Base-by-base conservation (phyloP, 1,140 invertebrate species). In the Drosophila persimilis region DNA sequence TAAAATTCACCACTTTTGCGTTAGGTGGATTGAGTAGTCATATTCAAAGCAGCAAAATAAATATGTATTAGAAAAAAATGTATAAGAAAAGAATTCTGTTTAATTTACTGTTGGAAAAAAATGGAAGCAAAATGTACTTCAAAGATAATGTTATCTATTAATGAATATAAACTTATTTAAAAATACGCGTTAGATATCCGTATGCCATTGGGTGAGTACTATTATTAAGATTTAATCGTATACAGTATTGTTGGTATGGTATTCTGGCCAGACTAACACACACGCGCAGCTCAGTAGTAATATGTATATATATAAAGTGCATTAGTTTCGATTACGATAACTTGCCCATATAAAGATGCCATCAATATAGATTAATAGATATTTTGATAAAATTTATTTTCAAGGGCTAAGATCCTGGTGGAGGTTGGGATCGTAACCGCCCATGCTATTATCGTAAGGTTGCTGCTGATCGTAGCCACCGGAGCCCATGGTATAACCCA, bases 401-500 rank as follows among this genome's bases (percentile, higher is more conserved):
- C 91, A 92, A 78, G 94, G 94, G 84, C 93, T 94, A 71, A 95
- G 92, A 89, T 94, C 96, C 94, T 97, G 96, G 92, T 96, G 95
- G 93, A 97, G 95, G 91, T 93, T 94, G 55, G 96, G 96, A 92
- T 98, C 96, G 91, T 97, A 97, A 66, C 95, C 95, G 69, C 95
- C 95, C 94, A 97, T 96, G 86, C 95, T 95, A 75, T 95, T 95
- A 90, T 97, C 96, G 92, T 96, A 96, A 66, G 95, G 95, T 74
- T 96, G 96, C 81, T 96, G 96, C 67, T 95, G 95, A 90, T 97
- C 96, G 90, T 97, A 97, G 63, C 96, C 95, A 69, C 95, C 95
- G 78, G 96, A 96, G 39, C 95, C 95, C 94, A 97, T 96, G 66
- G 95, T 95, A 92, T 97, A 97, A 35, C 96, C 96, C 94, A 97